Base-by-base conservation (phyloP, 2,888 invertebrate genomes). In the Chamaedrilus cognettii region DNA sequence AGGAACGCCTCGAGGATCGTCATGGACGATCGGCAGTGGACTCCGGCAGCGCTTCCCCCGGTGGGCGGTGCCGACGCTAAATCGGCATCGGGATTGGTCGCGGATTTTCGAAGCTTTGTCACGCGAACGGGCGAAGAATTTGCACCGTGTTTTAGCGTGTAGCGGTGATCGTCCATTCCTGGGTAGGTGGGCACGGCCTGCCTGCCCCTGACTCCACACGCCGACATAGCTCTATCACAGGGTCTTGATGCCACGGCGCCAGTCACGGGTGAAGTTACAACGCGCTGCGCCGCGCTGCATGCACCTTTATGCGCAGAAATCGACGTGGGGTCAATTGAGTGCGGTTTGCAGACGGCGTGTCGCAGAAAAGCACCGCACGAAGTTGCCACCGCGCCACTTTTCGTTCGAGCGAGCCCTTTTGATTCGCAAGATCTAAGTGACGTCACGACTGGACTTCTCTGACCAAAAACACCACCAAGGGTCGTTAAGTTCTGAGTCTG, bases 1-100 rank as follows among this genome's bases (percentile, higher is more conserved):
- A 74, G 71, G 58, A 74, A 70, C 49, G 64, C 52, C 59, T 72
- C 67, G 19, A 74, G 69, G 30, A 74, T 62, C 31, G 51, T 62
- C 3, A 33, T 30, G 30, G 49, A 28, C 23, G 1, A 5, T n/a
- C n/a, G n/a, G n/a, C n/a, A n/a, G n/a, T n/a, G n/a, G n/a, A n/a
- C n/a, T n/a, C n/a, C n/a, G n/a, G n/a, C n/a, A n/a, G n/a, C n/a
- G n/a, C n/a, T n/a, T n/a, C n/a, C n/a, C n/a, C 33, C 52, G 33
- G 26, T 28, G 33, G 30, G 28, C n/a, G n/a, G n/a, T n/a, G n/a
- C n/a, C n/a, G n/a, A n/a, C n/a, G n/a, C n/a, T n/a, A n/a, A n/a
- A 23, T 11, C 11, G 5, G 55, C 11, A 52, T 52, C 26, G 33
- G 30, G 15, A 31, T 58, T 58, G 32, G 15, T 15, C 30, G 58